Conservation (phyloP, 1,140 invertebrate species). For the Eciton burchellii region DNA sequence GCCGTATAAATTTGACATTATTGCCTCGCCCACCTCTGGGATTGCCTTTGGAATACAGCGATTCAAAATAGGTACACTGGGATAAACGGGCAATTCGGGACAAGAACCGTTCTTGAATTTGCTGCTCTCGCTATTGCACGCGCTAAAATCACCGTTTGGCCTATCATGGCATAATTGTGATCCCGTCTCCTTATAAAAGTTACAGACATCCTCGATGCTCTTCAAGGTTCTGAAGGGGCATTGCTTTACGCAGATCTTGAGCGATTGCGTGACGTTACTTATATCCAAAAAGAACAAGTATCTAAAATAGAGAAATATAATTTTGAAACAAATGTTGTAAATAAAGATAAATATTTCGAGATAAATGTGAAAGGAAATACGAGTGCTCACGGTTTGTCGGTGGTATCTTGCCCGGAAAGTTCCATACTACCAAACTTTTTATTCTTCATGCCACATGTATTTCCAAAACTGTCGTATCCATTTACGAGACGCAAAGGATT, state of each 20-base stretch:
- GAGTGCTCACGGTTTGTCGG: slow-evolving; percentile 89
- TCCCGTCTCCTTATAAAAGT: slow-evolving; percentile 91
- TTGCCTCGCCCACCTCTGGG: slow-evolving; percentile 87
- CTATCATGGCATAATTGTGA: slow-evolving; percentile 91
- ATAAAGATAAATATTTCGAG: slow-evolving; percentile 1
- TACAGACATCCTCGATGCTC: slow-evolving; percentile 89
- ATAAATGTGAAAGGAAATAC: slow-evolving; percentile 5
- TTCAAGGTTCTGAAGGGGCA: slow-evolving; percentile 91
- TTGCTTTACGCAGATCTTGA: slow-evolving; percentile 95
- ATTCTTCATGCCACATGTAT: slow-evolving; percentile 94
- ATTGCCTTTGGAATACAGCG: slow-evolving; percentile 93
- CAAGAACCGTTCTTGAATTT: slow-evolving; percentile 90
- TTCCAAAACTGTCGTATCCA: slow-evolving; percentile 98
- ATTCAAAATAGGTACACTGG: slow-evolving; percentile 92
- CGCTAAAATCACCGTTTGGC: slow-evolving; percentile 80
- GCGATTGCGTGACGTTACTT: slow-evolving; percentile 89
- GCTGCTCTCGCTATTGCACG: slow-evolving; percentile 82
- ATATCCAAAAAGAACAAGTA: slow-evolving; percentile 95
- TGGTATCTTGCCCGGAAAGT: slow-evolving; percentile 92
- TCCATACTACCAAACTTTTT: slow-evolving; percentile 91
- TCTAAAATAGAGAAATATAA: slow-evolving; percentile 81
- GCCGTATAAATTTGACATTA: slow-evolving; percentile 91
- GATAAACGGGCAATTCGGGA: slow-evolving; percentile 90
- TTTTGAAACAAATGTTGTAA: neutral
- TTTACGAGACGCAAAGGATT: slow-evolving; percentile 95